Evolutionary conservation across 2,888 invertebrate species (phyloP), one percentile per base, ranked within the genome.

Genomic region (Archaeoteleia sp.): DNA sequence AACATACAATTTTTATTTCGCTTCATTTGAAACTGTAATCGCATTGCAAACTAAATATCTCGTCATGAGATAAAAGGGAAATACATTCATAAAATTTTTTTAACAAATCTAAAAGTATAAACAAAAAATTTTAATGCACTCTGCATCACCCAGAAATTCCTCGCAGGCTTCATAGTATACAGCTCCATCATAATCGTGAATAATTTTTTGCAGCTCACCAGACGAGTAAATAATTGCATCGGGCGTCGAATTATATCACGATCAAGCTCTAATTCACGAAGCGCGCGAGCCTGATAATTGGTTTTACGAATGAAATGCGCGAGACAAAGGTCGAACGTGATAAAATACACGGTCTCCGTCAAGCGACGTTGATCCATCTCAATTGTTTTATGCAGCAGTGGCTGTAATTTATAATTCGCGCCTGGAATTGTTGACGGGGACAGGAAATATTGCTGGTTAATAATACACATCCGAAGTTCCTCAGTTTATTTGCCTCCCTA

Each of bases 241-340:
- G 37, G 35, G 14, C 30, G 46, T 30, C 46, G 40, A 57, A 46
- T 40, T 42, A 49, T 49, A 49, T 35, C 43, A 49, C 49, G 49
- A 58, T 49, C 35, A 13, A 6, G 29, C 35, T 43, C 9, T 48
- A 43, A 58, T 58, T 58, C 35, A 48, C 15, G 27, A 23, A 17
- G 20, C 48, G 40, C 29, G 7, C 29, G 5, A 42, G 48, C 40
- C 49, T 60, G 58, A 49, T 60, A 49, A 61, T 61, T 61, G 51
- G 51, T 61, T 61, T 61, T 45, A 45, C 39, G 45, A 35, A 39
- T 45, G 51, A 45, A 51, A 61, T 51, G 45, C 51, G 7, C 32
- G 45, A 45, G 39, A 61, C 46, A 45, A 61, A 61, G 53, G 45
- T 61, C 51, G 51, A 39, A 29, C 46, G 46, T 32, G 61, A 61